A percentile compares a stretch with the other conserved stretches of the same genome.
Evolutionary conservation across 2,113 vertebrate species (phyloP).

Genomic region (Natator depressus): DNA sequence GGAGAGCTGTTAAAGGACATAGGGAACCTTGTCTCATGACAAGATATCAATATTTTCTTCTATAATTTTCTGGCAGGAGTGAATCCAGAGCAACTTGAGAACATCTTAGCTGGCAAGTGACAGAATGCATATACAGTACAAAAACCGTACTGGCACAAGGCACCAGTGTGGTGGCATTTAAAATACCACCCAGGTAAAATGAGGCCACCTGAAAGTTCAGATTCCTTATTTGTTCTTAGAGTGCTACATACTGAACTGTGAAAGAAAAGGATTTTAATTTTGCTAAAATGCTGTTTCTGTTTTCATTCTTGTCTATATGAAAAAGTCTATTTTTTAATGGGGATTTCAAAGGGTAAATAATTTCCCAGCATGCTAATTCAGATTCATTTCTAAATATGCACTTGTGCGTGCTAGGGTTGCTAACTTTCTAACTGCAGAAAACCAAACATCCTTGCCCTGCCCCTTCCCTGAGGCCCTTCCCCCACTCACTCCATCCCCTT

Average conservation of each 20-base stretch:
- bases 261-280: neutral
- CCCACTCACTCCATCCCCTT: no score
- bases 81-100: neutral
- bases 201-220: neutral
- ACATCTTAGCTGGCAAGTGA: neutral
- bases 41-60: slow-evolving; percentile 10
- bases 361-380: neutral
- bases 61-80: neutral
- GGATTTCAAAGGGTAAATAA: neutral
- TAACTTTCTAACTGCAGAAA: neutral
- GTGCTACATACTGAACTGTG: neutral
- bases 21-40: slow-evolving; percentile 25
- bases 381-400: neutral
- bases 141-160: neutral
- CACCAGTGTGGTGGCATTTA: neutral
- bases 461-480: no score
- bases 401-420: neutral
- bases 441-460: no score
- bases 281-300: neutral
- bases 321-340: neutral
- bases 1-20: neutral
- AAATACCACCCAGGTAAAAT: rapidly evolving
- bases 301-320: neutral
- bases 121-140: neutral
- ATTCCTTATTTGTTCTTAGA: neutral